Conservation (phyloP, 2,797 vertebrate species). For the Sciurus vulgaris region DNA sequence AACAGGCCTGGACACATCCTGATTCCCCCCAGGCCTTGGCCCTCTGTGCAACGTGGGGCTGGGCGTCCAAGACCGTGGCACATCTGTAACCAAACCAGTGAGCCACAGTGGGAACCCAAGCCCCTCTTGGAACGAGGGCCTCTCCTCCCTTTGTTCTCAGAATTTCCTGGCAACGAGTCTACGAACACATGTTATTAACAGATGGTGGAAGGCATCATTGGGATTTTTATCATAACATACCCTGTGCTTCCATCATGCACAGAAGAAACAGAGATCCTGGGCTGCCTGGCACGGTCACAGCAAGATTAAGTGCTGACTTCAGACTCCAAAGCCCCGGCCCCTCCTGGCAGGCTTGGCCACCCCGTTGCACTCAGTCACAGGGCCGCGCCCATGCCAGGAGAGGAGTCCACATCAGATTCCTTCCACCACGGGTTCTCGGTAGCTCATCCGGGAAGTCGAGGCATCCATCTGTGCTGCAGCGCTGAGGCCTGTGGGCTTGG, state of each 20-base stretch:
- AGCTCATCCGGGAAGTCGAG: constrained; percentile 63
- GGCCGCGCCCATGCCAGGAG: constrained; percentile 65
- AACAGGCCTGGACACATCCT: neutral
- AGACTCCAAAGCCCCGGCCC: constrained; percentile 43
- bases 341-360: neutral
- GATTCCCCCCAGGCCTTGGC: neutral
- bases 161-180: constrained; percentile 84
- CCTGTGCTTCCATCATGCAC: constrained; percentile 79
- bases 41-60: constrained; percentile 2
- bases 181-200: constrained; percentile 86
- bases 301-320: constrained; percentile 57
- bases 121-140: constrained; percentile 79
- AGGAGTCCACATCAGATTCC: constrained; percentile 67
- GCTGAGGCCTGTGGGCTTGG: constrained; percentile 51
- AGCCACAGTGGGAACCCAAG: constrained; percentile 47
- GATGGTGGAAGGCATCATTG: constrained; percentile 84
- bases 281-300: constrained; percentile 36
- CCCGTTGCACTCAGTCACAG: constrained; percentile 44
- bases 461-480: constrained; percentile 58
- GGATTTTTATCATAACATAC: constrained; percentile 87
- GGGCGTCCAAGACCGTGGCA: neutral
- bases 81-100: constrained; percentile 74
- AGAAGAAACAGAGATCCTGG: constrained; percentile 72
- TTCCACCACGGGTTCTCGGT: constrained; percentile 73
- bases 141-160: constrained; percentile 82